Base-by-base conservation (phyloP, 2,797 vertebrate species). In the Enteromius afrohamiltoni region DNA sequence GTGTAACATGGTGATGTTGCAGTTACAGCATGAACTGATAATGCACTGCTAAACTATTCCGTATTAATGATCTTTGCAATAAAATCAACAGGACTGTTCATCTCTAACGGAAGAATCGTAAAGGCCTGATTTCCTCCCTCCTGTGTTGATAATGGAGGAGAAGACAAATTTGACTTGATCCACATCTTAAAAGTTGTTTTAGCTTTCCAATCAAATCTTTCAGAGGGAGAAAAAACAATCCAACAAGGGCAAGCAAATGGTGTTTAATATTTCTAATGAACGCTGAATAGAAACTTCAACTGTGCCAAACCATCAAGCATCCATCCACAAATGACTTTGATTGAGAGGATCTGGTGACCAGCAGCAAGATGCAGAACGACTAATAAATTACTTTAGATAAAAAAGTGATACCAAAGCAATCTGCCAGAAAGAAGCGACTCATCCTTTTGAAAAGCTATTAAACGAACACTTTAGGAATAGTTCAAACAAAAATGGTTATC, bases 351-450 rank as follows among this genome's bases (percentile, higher is more conserved):
- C 47, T 42, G 51, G 31, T 67, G 60, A 73, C 49, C 67, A 74
- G 42, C 45, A 78, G 68, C 19, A 75, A 85, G 60, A 79, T 47
- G 34, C 14, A 70, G 69, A 42, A 51, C 23, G 14, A 34, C 67
- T 60, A 76, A 74, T 83, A 73, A 81, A 81, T 80, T 68, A 79
- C 49, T 68, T 29, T 1, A 74, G 58, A 83, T 76, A 88, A 82
- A 82, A 42, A n/a, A 31, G 79, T 67, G 37, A 77, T 42, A 49
- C 79, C 79, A 82, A 64, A 58, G 68, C 71, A 31, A 34, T 73
- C 68, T 45, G 78, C 37, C 69, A 70, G 82, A 79, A 75, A 37
- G 77, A 51, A 2, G 45, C 2, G 4, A 5, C 47, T 49, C 16
- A 21, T 58, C 1, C 29, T 34, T 21, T 51, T 55, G 49, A 84